These are phyloP conservation scores for Orycteropus afer DNA, from an alignment of 2,113 vertebrate genomes.

Conservation along the genomic window DNA sequence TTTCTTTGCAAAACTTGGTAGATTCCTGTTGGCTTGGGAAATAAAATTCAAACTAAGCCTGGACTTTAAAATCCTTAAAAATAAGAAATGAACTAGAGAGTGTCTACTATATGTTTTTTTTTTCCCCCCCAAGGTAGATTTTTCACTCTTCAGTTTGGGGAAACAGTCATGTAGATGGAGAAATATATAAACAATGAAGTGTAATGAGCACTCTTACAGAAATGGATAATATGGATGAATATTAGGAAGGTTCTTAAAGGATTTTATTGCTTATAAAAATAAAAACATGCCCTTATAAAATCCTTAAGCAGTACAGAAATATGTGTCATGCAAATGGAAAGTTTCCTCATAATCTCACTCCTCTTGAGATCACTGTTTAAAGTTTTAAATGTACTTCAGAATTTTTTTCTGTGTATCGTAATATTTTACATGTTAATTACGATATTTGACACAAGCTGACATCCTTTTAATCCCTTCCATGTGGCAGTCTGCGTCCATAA, in stretches of 20 bases:
- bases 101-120: background rate
- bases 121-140: no score
- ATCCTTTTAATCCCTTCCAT: background rate
- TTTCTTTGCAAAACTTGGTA: conserved; percentile 4
- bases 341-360: background rate
- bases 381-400: background rate
- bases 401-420: background rate
- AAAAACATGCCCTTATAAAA: background rate
- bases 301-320: background rate
- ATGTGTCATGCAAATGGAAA: background rate
- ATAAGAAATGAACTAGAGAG: background rate
- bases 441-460: background rate
- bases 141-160: background rate
- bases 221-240: background rate
- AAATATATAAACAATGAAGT: background rate
- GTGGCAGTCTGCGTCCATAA: no score
- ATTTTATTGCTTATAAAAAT: conserved; percentile 37
- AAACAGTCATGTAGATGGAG: background rate
- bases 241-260: background rate
- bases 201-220: background rate
- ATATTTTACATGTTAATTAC: background rate
- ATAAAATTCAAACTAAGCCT: background rate
- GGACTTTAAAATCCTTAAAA: background rate
- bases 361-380: background rate
- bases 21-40: conserved; percentile 1